These are phyloP conservation scores for Willisornis vidua DNA, from an alignment of 2,113 vertebrate species.

Conservation along the genomic window DNA sequence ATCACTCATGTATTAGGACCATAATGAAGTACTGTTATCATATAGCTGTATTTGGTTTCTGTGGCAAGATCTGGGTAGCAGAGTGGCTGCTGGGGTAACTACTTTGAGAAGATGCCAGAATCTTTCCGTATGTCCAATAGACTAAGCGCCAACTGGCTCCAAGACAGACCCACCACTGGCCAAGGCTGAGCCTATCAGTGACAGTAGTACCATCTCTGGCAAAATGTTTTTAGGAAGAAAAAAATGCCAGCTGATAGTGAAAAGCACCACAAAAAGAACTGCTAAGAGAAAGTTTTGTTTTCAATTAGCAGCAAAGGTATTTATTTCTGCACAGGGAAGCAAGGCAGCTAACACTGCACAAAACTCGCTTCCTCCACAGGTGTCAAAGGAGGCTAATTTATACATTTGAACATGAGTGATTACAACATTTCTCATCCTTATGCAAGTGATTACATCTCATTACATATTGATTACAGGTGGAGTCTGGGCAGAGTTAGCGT, in stretches of 20 bases:
- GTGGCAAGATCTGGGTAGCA: background rate
- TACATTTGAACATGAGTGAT: too few relatives aligned
- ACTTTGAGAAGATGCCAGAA: background rate
- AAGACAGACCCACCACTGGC: accelerated
- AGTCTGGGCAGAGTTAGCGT: too few relatives aligned
- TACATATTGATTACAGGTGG: too few relatives aligned
- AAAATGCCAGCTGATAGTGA: accelerated
- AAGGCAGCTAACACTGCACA: too few relatives aligned
- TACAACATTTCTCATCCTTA: too few relatives aligned
- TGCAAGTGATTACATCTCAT: too few relatives aligned
- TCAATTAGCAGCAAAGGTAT: too few relatives aligned
- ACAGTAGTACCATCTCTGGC: background rate
- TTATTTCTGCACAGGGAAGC: too few relatives aligned
- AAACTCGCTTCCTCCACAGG: too few relatives aligned
- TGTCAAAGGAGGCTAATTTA: too few relatives aligned
- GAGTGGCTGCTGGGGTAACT: background rate
- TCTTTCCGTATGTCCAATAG: background rate
- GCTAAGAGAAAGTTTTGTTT: too few relatives aligned
- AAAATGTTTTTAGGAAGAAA: background rate
- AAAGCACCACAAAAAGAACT: too few relatives aligned
- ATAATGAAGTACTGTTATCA: background rate
- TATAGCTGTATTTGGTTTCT: background rate
- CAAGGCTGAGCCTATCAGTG: background rate
- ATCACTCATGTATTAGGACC: background rate
- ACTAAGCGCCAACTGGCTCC: background rate